phyloP scores from a whole-genome alignment of 2,113 vertebrate species.

The Thoracochromis brauschi region DNA sequence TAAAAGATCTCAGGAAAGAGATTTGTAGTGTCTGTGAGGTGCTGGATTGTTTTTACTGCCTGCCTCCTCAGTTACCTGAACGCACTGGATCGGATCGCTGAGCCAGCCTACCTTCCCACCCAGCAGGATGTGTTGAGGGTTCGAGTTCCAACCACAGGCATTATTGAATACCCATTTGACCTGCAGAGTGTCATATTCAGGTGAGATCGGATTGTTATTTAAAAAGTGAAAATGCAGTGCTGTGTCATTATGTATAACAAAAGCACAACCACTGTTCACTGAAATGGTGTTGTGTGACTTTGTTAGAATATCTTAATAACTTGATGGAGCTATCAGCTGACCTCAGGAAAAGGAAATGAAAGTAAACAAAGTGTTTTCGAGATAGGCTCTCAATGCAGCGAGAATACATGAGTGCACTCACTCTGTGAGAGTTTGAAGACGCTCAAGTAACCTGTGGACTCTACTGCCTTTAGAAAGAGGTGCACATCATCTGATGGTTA shows the following conservation, averaged over 20 bases:
- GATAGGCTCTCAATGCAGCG: neutral
- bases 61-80: constrained; percentile 54
- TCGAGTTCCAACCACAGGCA: constrained; percentile 72
- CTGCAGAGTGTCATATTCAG: constrained; percentile 97
- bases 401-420: neutral
- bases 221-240: neutral
- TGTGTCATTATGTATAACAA: neutral
- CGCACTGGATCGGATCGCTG: constrained; percentile 54
- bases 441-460: neutral
- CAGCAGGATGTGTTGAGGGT: constrained; percentile 57
- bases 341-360: neutral
- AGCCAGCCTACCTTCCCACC: constrained; percentile 54
- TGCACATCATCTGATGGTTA: neutral
- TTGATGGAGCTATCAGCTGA: neutral
- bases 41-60: neutral
- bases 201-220: constrained; percentile 45
- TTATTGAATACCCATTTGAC: constrained; percentile 86
- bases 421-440: neutral
- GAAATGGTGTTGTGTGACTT: neutral
- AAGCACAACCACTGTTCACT: neutral
- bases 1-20: neutral
- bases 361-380: neutral
- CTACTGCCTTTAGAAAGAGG: neutral
- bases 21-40: neutral
- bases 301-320: neutral